Conservation (phyloP, 2,113 vertebrate genomes). For the Coryphaenoides rupestris region DNA sequence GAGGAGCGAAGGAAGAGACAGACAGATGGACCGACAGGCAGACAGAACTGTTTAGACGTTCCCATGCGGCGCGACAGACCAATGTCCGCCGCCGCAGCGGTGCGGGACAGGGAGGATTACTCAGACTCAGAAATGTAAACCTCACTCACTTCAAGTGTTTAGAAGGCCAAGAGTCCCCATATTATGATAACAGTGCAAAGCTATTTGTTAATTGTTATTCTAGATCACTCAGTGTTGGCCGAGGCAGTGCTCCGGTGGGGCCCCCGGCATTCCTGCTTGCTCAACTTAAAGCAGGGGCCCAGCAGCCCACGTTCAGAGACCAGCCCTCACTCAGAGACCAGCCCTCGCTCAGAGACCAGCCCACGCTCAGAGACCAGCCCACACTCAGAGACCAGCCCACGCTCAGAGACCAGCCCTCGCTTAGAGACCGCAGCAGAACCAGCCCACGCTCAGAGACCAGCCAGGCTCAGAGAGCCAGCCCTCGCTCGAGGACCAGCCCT, state of each 20-base stretch:
- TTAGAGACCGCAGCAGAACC: too few species aligned
- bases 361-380: too few species aligned
- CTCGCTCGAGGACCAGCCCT: too few species aligned
- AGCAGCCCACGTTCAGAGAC: not conserved
- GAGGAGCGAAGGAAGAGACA: not conserved
- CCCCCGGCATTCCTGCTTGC: conserved; percentile 30
- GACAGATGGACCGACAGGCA: not conserved
- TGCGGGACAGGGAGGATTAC: conserved; percentile 28
- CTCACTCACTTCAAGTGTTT: conserved; percentile 31
- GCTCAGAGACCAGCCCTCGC: too few species aligned
- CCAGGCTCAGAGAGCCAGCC: too few species aligned
- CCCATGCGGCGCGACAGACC: conserved; percentile 6
- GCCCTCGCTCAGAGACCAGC: too few species aligned
- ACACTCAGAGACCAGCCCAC: too few species aligned
- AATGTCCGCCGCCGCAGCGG: conserved; percentile 1
- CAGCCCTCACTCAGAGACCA: too few species aligned
- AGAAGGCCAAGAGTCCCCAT: conserved; percentile 35
- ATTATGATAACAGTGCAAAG: conserved; percentile 39
- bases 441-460: too few species aligned
- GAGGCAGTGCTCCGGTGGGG: not conserved
- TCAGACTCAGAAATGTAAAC: conserved; percentile 35
- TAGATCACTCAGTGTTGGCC: conserved; percentile 44
- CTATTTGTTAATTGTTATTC: conserved; percentile 52
- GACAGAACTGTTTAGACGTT: not conserved
- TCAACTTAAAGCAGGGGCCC: conserved; percentile 21